Evolutionary conservation across 2,797 vertebrate genomes (phyloP).

Genomic region (Propithecus deckenii): DNA sequence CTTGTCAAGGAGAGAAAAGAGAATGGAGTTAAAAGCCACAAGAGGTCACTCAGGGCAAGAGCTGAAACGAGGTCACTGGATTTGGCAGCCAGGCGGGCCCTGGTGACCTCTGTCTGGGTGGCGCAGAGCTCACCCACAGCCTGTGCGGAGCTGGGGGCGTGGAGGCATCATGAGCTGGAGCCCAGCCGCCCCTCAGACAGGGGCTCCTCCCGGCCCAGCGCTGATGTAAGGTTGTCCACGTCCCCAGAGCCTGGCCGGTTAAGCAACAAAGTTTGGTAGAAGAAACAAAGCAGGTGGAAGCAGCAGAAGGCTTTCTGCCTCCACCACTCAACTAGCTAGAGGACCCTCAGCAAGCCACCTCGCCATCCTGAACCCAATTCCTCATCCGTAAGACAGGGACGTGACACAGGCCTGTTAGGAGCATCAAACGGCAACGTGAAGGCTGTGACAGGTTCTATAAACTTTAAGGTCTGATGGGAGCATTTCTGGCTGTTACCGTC

Average conservation of each 20-base stretch:
- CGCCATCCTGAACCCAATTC: not conserved
- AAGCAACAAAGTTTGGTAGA: not conserved
- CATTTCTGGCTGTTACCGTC: not conserved
- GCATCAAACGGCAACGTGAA: not conserved
- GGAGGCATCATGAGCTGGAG: not conserved
- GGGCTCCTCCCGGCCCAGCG: not conserved
- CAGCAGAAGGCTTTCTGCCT: not conserved
- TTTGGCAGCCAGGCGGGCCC: not conserved
- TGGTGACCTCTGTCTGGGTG: not conserved
- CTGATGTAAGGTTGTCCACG: not conserved
- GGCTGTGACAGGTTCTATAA: not conserved
- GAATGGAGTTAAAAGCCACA: not conserved
- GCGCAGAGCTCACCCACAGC: not conserved
- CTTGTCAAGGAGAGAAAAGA: not conserved
- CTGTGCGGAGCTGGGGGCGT: not conserved
- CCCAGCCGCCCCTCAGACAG: not conserved
- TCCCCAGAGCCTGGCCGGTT: not conserved
- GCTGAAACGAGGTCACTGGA: not conserved
- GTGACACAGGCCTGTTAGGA: not conserved
- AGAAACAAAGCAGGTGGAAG: not conserved
- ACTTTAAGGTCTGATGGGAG: accelerated
- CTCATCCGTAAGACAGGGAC: not conserved
- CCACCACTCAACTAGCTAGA: not conserved
- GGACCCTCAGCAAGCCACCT: no score
- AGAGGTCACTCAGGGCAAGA: not conserved